Base-by-base conservation (phyloP, 2,797 vertebrate species). In the Rhadinocentrus ornatus region DNA sequence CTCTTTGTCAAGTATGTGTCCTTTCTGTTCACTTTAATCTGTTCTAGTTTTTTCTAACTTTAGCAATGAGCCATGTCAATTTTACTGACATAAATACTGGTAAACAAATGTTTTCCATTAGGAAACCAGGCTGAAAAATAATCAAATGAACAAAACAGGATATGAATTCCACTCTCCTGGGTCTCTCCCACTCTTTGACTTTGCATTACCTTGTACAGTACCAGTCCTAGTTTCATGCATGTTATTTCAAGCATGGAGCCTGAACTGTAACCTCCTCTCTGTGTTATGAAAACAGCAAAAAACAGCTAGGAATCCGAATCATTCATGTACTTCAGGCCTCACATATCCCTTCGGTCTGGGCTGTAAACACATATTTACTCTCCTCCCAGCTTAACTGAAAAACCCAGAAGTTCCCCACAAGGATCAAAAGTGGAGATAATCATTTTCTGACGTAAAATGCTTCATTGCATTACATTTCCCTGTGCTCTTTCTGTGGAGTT, bases 391-490 rank as follows among this genome's bases (percentile, higher is more conserved):
- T 54, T 35, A 48, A 29, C n/a, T 59, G 50, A 26, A 0, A 73
- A 73, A 50, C 24, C 59, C 34, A 44, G 15, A 68, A 0, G 35
- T 56, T 76, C 50, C 62, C 71, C 50, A 53, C 41, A 24, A 62
- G 66, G 46, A 80, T 54, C 60, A 72, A 58, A 29, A 50, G 41
- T 73, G 34, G 4, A 77, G 64, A 39, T 67, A 60, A 69, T 83
- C 69, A 70, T 86, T 57, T 79, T 80, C 59, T 78, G 63, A 73
- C 63, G 71, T 66, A 76, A 73, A 73, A 60, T 81, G 71, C 64
- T 78, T 73, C 11, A 39, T 60, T 84, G 81, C 61, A 69, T 81
- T 77, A 66, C 20, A 29, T 64, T 72, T 73, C 5, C 41, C 69
- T 69, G 73, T 65, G 57, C 39, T 77, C 37, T 81, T 82, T 76